Conservation (phyloP, 2,797 vertebrate genomes). For the Notamacropus eugenii region DNA sequence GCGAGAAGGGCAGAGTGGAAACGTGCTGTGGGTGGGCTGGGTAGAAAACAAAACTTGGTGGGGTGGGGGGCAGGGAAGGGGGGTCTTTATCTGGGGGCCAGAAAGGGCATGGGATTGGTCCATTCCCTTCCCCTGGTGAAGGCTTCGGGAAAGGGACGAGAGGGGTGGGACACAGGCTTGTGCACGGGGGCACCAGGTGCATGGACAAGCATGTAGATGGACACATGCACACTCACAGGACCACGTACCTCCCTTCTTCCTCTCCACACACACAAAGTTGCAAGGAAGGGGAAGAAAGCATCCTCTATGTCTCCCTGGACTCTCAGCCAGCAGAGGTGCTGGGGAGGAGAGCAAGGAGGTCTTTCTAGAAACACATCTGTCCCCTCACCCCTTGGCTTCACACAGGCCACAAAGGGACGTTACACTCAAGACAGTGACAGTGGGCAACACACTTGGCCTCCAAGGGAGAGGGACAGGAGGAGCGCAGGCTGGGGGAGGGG, state of each 20-base stretch:
- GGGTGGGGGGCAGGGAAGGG: not conserved
- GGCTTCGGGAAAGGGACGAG: not conserved
- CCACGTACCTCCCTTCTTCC: conserved; percentile 37
- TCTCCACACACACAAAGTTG: conserved; percentile 67
- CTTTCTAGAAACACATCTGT: conserved; percentile 7
- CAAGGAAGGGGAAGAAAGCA: conserved; percentile 23
- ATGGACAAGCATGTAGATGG: not conserved
- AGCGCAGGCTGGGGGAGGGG: conserved; percentile 51
- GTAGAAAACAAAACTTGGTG: conserved; percentile 4
- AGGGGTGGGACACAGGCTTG: conserved; percentile 25
- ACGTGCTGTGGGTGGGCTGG: conserved; percentile 62
- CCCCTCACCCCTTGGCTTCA: not conserved
- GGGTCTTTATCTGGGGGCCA: not conserved
- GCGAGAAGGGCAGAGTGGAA: not conserved
- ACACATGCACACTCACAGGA: not conserved
- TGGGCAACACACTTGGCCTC: conserved; percentile 67
- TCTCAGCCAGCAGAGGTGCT: not conserved
- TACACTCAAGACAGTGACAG: conserved; percentile 71
- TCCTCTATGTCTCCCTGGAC: conserved; percentile 23
- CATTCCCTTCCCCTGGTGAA: not conserved
- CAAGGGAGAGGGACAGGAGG: conserved; percentile 76
- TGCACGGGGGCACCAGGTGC: not conserved
- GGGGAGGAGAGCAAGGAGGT: not conserved
- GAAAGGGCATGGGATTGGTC: not conserved
- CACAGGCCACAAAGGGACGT: conserved; percentile 63